Conservation (phyloP, 2,888 invertebrate genomes). For the Caenorhabditis angaria region DNA sequence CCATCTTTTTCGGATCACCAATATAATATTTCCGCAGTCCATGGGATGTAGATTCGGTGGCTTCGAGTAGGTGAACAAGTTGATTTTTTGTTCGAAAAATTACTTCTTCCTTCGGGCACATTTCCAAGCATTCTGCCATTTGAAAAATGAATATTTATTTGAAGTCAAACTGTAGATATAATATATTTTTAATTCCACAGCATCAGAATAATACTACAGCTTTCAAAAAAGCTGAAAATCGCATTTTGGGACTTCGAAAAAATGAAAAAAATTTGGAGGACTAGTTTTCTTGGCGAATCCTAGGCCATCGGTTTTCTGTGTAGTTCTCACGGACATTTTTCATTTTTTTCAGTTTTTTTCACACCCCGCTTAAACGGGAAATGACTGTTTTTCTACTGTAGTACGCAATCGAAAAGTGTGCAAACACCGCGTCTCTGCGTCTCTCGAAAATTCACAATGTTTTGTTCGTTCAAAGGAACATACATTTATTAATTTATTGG, state of each 20-base stretch:
- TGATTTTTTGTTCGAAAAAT: slow-evolving; percentile 40
- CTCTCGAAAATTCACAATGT: too few species aligned
- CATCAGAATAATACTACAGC: not conserved
- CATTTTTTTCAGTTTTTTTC: not conserved
- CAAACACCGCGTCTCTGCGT: too few species aligned
- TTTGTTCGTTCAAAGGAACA: too few species aligned
- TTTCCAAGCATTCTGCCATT: slow-evolving; percentile 9
- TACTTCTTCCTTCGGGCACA: slow-evolving; percentile 45
- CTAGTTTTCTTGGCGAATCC: not conserved
- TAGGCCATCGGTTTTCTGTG: not conserved
- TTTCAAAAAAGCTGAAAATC: not conserved
- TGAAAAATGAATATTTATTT: not conserved
- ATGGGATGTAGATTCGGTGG: slow-evolving; percentile 9
- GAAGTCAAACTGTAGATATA: not conserved
- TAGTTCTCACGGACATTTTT: not conserved
- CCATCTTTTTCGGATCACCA: slow-evolving; percentile 33
- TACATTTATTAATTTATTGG: too few species aligned
- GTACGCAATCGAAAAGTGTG: too few species aligned
- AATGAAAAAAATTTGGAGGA: not conserved
- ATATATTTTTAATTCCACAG: not conserved
- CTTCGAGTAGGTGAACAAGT: slow-evolving; percentile 48
- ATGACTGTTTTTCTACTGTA: too few species aligned
- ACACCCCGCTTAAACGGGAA: too few species aligned
- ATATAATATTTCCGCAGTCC: slow-evolving; percentile 16
- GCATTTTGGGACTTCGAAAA: not conserved